Evolutionary conservation across 2,113 vertebrate genomes (phyloP).

Genomic region (Myotis yumanensis): DNA sequence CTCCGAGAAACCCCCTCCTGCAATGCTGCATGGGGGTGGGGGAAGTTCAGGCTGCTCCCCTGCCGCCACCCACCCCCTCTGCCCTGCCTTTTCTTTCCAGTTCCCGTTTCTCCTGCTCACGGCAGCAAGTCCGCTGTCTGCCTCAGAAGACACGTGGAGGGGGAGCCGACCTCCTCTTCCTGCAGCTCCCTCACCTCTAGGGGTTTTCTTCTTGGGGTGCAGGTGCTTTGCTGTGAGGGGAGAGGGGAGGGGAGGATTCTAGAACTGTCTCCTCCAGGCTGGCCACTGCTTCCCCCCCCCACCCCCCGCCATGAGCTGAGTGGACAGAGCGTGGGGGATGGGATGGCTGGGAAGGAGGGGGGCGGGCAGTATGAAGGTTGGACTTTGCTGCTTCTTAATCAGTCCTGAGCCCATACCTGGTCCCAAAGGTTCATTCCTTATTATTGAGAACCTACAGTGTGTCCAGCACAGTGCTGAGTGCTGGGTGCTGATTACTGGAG

Average conservation of each 20-base stretch:
- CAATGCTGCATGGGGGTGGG: background rate
- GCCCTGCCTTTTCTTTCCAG: background rate
- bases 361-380: too few species aligned
- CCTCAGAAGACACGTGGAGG: background rate
- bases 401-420: background rate
- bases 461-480: too few species aligned
- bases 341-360: background rate
- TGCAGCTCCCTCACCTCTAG: accelerated
- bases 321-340: background rate
- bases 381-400: background rate
- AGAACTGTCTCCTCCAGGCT: background rate
- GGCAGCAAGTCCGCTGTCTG: too few species aligned
- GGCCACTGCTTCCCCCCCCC: too few species aligned
- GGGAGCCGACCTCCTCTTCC: background rate
- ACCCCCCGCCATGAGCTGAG: too few species aligned
- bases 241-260: background rate
- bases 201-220: background rate
- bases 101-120: background rate
- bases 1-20: too few species aligned
- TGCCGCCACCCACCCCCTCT: background rate
- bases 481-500: background rate
- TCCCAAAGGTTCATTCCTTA: background rate
- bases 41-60: background rate
- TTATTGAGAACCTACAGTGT: background rate
- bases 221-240: background rate